These are phyloP conservation scores for Channa argus DNA, from an alignment of 2,113 vertebrate species.

Conservation along the genomic window DNA sequence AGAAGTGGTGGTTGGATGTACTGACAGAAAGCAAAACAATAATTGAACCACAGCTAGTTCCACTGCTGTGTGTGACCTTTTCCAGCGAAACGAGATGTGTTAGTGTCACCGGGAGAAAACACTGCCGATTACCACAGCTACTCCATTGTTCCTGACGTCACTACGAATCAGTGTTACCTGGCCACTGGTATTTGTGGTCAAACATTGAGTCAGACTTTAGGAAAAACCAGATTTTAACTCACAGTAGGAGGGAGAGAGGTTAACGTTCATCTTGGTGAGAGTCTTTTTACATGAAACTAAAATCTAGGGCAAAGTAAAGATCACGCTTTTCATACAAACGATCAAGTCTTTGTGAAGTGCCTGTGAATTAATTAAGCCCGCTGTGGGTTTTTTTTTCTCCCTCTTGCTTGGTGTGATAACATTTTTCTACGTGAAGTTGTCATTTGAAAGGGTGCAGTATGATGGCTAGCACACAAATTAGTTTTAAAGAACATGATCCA, in stretches of 20 bases:
- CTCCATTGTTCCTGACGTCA: slow-evolving; percentile 55
- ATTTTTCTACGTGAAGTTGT: background rate
- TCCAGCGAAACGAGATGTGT: slow-evolving; percentile 57
- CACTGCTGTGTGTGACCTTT: slow-evolving; percentile 77
- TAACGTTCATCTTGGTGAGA: slow-evolving; percentile 39
- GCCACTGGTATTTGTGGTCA: slow-evolving; percentile 67
- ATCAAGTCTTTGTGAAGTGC: slow-evolving; percentile 43
- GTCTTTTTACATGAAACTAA: slow-evolving; percentile 51
- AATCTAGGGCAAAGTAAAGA: slow-evolving; percentile 62
- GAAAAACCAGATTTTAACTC: slow-evolving; percentile 52
- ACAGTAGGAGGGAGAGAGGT: slow-evolving; percentile 52
- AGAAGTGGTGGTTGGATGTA: slow-evolving; percentile 1
- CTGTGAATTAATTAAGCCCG: slow-evolving; percentile 11
- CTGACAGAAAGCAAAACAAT: slow-evolving; percentile 60
- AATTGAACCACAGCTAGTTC: slow-evolving; percentile 68
- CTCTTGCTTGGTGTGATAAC: slow-evolving; percentile 1
- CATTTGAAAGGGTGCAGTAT: background rate
- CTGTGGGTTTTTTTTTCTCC: background rate
- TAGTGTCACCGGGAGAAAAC: slow-evolving; percentile 70
- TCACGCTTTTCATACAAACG: slow-evolving; percentile 21
- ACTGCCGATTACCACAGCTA: slow-evolving; percentile 61
- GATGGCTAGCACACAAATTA: background rate
- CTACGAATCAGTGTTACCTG: slow-evolving; percentile 70
- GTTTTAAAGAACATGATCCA: background rate
- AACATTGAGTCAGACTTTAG: slow-evolving; percentile 38